Evolutionary conservation across 2,888 invertebrate species (phyloP).

Genomic region (Aleiodes testaceus): DNA sequence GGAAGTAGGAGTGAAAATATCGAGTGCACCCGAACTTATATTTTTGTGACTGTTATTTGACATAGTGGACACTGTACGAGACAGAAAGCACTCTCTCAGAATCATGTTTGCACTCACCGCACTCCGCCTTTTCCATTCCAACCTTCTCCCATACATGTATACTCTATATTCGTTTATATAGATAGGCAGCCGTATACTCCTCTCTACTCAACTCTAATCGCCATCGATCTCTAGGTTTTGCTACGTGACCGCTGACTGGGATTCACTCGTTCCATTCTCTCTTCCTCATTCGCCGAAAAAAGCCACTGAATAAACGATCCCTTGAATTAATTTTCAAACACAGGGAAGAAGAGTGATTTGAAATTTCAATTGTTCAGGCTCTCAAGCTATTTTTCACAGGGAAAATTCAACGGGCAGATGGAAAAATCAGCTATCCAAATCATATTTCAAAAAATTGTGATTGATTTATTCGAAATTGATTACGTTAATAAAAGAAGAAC

Average conservation of each 20-base stretch:
- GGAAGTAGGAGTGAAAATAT: no score
- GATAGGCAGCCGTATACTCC: slow-evolving; percentile 6
- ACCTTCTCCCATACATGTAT: neutral
- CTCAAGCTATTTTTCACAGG: neutral
- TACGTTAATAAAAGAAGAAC: no score
- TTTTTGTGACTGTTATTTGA: slow-evolving; percentile 36
- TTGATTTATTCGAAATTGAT: no score
- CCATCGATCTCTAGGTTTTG: slow-evolving; percentile 42
- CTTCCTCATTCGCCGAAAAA: slow-evolving; percentile 25
- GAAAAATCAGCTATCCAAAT: neutral
- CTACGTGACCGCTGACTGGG: slow-evolving; percentile 45
- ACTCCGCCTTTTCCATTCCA: slow-evolving; percentile 31
- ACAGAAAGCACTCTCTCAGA: slow-evolving; percentile 36
- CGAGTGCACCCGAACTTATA: neutral
- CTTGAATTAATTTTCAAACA: slow-evolving; percentile 40
- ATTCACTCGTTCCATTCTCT: slow-evolving; percentile 26
- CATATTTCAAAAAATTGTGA: no score
- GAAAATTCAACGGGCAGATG: neutral
- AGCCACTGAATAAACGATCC: slow-evolving; percentile 43
- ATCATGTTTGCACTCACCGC: slow-evolving; percentile 40
- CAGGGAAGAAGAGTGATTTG: slow-evolving; percentile 25
- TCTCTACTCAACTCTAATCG: slow-evolving; percentile 40
- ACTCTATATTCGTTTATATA: slow-evolving; percentile 23
- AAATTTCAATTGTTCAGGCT: slow-evolving; percentile 34
- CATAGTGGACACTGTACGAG: slow-evolving; percentile 22